Evolutionary conservation across 2,797 vertebrate genomes (phyloP).

Genomic region (Epinephelus malabaricus): DNA sequence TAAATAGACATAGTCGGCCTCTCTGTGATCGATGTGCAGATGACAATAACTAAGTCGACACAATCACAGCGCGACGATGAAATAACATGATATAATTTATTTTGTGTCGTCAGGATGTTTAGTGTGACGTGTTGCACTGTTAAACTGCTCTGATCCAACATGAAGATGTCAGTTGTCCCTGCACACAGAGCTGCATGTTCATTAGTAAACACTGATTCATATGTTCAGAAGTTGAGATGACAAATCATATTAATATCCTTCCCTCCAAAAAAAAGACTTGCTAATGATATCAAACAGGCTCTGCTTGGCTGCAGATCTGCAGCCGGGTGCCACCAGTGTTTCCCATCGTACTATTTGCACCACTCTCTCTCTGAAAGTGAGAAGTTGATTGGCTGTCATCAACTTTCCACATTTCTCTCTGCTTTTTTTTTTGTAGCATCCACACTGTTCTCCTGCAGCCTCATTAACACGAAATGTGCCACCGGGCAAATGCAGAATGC

Average conservation of each 20-base stretch:
- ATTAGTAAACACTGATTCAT: slow-evolving; percentile 76
- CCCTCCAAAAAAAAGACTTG: slow-evolving; percentile 56
- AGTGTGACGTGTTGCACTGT: not conserved
- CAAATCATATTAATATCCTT: slow-evolving; percentile 72
- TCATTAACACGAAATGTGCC: slow-evolving; percentile 87
- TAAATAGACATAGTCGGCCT: not conserved
- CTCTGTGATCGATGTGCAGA: not conserved
- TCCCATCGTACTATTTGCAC: slow-evolving; percentile 14
- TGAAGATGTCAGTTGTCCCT: not conserved
- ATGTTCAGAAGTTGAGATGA: slow-evolving; percentile 77
- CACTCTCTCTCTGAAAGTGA: not conserved
- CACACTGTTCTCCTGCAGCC: slow-evolving; percentile 76
- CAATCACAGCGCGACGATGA: not conserved
- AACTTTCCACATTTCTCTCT: slow-evolving; percentile 42
- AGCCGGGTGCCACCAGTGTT: slow-evolving; percentile 76
- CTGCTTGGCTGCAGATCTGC: slow-evolving; percentile 69
- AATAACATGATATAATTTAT: not conserved
- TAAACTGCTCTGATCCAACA: not conserved
- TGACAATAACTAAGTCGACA: not conserved
- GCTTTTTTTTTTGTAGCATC: slow-evolving; percentile 30
- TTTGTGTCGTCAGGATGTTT: not conserved
- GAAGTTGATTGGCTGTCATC: slow-evolving; percentile 3
- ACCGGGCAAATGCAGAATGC: slow-evolving; percentile 77
- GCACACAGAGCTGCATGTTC: slow-evolving; percentile 31
- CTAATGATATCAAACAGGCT: slow-evolving; percentile 71